Percentiles rank a stretch among this genome's conserved stretches.
phyloP scores from a whole-genome alignment of 2,113 vertebrate species.

The Esox niger region DNA sequence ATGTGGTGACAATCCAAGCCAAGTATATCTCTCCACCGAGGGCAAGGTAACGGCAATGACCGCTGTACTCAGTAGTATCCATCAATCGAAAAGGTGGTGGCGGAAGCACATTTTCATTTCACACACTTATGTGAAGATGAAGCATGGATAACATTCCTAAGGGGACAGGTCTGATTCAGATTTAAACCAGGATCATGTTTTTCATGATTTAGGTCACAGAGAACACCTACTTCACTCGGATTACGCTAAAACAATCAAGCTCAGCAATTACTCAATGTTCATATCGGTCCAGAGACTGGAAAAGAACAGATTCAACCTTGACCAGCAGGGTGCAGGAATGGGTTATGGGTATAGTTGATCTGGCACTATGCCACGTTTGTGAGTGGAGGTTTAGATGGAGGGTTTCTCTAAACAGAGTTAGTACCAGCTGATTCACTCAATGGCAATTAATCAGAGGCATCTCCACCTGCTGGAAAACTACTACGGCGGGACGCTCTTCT shows the following conservation, averaged over 20 bases:
- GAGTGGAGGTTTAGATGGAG: neutral
- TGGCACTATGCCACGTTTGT: neutral
- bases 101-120: no score
- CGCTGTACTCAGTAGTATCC: no score
- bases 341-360: neutral
- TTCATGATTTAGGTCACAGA: no score
- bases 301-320: neutral
- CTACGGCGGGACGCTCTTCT: neutral
- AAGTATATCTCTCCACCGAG: no score
- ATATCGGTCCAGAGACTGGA: neutral
- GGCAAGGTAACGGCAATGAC: no score
- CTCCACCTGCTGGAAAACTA: neutral
- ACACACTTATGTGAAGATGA: no score
- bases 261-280: no score
- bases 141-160: neutral
- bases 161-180: neutral
- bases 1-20: no score
- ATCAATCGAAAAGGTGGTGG: no score
- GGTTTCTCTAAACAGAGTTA: neutral
- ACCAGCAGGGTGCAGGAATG: neutral
- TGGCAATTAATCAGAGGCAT: slow-evolving; percentile 7
- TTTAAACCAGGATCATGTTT: neutral
- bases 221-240: no score
- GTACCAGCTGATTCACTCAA: neutral
- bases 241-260: no score